phyloP scores from a whole-genome alignment of 2,113 vertebrate species.

The Benitochromis conjunctus region DNA sequence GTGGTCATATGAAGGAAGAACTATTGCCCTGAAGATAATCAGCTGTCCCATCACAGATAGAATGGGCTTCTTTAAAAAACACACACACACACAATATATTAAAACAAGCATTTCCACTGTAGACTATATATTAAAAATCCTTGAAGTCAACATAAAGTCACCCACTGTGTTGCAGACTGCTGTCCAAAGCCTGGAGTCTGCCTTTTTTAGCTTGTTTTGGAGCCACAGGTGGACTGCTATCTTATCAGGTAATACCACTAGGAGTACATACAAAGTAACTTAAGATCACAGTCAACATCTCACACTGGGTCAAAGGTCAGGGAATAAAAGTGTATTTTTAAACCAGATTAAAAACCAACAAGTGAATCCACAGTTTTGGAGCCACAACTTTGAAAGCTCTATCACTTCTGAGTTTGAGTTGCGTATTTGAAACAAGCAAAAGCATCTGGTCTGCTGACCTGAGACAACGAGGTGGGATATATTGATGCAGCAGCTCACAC shows the following conservation, averaged over 20 bases:
- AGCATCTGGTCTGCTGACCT: not conserved
- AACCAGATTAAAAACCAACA: not conserved
- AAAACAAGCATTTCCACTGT: not conserved
- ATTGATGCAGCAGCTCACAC: not conserved
- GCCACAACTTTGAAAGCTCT: not conserved
- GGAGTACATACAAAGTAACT: not conserved
- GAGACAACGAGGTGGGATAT: not conserved
- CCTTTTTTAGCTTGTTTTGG: not conserved
- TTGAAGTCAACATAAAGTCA: not conserved
- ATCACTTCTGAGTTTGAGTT: not conserved
- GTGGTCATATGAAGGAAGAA: not conserved
- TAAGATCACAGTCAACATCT: not conserved
- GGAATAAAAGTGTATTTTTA: not conserved
- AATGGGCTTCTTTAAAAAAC: not conserved
- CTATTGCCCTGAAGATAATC: not conserved
- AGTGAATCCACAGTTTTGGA: not conserved
- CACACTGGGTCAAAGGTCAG: not conserved
- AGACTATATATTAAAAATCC: not conserved
- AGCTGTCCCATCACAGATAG: not conserved
- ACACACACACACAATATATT: not conserved
- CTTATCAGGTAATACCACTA: not conserved
- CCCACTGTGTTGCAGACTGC: not conserved
- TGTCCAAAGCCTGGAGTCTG: not conserved
- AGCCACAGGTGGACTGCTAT: not conserved
- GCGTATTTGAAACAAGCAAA: not conserved